phyloP scores from a whole-genome alignment of 1,140 invertebrate species.

The Bombus balteatus region DNA sequence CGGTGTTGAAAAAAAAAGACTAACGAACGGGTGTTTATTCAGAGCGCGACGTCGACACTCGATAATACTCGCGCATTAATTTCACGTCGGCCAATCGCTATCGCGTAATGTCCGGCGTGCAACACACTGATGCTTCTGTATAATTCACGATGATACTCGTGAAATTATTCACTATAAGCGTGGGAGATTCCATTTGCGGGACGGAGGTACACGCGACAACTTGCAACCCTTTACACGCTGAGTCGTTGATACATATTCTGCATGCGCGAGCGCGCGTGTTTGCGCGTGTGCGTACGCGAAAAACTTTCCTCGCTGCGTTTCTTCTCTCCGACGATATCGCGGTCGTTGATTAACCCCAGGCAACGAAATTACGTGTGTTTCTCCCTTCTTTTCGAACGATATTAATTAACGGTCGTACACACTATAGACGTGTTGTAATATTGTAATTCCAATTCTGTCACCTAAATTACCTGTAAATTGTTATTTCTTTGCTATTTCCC shows the following conservation, averaged over 20 bases:
- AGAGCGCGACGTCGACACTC: slow-evolving; percentile 3
- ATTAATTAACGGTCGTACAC: not conserved
- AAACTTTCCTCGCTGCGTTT: not conserved
- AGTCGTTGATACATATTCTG: not conserved
- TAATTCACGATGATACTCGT: slow-evolving; percentile 50
- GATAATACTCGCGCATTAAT: slow-evolving; percentile 30
- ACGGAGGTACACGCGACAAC: slow-evolving; percentile 48
- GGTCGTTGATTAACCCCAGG: not conserved
- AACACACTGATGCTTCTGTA: slow-evolving; percentile 10
- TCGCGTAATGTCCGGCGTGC: not conserved
- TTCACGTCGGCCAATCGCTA: slow-evolving; percentile 21
- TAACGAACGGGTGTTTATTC: not conserved
- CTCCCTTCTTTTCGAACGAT: not conserved
- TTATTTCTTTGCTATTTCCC: not conserved
- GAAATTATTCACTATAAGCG: slow-evolving; percentile 61
- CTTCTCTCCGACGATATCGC: not conserved
- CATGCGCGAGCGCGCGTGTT: not conserved
- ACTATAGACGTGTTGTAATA: not conserved
- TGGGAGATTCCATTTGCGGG: slow-evolving; percentile 59
- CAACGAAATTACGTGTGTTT: not conserved
- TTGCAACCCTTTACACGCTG: not conserved
- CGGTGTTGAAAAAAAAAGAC: too few relatives aligned
- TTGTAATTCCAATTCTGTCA: not conserved
- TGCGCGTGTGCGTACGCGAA: not conserved
- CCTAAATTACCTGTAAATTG: not conserved